These are phyloP conservation scores for Pygmarrhopalites habei DNA, from an alignment of 1,140 invertebrate genomes.

Conservation along the genomic window DNA sequence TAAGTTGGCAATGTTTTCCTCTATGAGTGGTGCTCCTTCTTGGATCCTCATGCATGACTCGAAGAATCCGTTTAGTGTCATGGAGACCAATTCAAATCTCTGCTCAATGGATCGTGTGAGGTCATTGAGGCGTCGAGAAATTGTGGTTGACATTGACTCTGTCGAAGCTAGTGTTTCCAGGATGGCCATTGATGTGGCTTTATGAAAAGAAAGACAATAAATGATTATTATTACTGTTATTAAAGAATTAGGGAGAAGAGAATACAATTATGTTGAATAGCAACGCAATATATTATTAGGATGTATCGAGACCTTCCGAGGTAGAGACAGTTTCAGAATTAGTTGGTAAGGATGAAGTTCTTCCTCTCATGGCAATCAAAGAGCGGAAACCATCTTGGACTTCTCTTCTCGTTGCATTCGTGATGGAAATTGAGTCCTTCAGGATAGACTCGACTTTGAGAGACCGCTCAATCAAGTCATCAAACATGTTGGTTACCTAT, in stretches of 20 bases:
- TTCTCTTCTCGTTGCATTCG: conserved; percentile 29
- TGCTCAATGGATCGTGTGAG: conserved; percentile 28
- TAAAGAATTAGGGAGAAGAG: too few relatives aligned
- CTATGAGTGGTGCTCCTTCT: conserved; percentile 27
- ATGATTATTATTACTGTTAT: not conserved
- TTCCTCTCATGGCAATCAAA: not conserved
- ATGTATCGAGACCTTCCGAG: too few relatives aligned
- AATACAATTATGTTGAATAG: too few relatives aligned
- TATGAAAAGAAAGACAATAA: not conserved
- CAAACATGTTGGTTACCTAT: conserved; percentile 39
- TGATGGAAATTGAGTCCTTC: conserved; percentile 27
- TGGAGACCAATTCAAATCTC: conserved; percentile 36
- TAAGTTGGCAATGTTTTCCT: conserved; percentile 30
- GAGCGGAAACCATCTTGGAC: conserved; percentile 25
- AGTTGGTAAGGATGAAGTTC: too few relatives aligned
- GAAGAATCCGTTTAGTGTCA: conserved; percentile 33
- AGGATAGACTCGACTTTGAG: conserved; percentile 17
- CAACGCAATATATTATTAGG: too few relatives aligned
- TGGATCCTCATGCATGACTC: conserved; percentile 35
- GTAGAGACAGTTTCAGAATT: too few relatives aligned
- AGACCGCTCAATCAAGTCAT: conserved; percentile 27
- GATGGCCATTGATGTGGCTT: conserved; percentile 17
- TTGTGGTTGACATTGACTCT: conserved; percentile 31
- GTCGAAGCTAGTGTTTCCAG: conserved; percentile 32
- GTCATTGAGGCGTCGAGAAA: conserved; percentile 29